Evolutionary conservation across 2,113 vertebrate species (phyloP).

Genomic region (Perca flavescens): DNA sequence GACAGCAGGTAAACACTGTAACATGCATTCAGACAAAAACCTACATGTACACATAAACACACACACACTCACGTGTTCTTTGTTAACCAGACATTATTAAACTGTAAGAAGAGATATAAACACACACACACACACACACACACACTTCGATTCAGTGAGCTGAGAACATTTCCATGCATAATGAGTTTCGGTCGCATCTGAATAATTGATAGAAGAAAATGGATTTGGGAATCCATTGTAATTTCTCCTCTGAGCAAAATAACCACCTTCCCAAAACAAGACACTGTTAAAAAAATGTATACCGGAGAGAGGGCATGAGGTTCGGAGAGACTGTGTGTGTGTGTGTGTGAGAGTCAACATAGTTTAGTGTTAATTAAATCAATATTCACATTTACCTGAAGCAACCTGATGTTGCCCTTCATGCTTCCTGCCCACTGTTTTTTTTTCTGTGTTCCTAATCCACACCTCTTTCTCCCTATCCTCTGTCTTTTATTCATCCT

Average conservation of each 20-base stretch:
- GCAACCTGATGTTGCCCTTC: constrained; percentile 45
- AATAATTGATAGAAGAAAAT: constrained; percentile 79
- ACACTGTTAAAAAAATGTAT: constrained; percentile 63
- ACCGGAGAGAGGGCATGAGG: constrained; percentile 2
- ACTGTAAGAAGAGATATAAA: constrained; percentile 14
- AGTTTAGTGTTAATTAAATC: constrained; percentile 67
- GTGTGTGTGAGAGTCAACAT: constrained; percentile 42
- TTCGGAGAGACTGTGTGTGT: constrained; percentile 2
- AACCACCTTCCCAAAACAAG: constrained; percentile 72
- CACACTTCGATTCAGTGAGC: constrained; percentile 45
- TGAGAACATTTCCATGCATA: constrained; percentile 65
- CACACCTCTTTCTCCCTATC: constrained; percentile 27
- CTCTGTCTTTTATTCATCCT: constrained; percentile 1
- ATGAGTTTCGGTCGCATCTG: constrained; percentile 72
- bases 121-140: neutral
- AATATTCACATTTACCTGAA: constrained; percentile 59
- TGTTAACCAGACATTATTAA: constrained; percentile 15
- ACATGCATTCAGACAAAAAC: constrained; percentile 8
- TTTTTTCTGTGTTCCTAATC: constrained; percentile 13
- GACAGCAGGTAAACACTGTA: constrained; percentile 14
- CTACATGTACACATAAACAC: neutral
- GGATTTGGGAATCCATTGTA: constrained; percentile 72
- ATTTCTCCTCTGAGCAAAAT: constrained; percentile 74
- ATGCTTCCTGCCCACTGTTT: constrained; percentile 30
- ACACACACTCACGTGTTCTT: neutral